Evolutionary conservation across 2,797 vertebrate genomes (phyloP).

Genomic region (Philypnodon macrostomus): DNA sequence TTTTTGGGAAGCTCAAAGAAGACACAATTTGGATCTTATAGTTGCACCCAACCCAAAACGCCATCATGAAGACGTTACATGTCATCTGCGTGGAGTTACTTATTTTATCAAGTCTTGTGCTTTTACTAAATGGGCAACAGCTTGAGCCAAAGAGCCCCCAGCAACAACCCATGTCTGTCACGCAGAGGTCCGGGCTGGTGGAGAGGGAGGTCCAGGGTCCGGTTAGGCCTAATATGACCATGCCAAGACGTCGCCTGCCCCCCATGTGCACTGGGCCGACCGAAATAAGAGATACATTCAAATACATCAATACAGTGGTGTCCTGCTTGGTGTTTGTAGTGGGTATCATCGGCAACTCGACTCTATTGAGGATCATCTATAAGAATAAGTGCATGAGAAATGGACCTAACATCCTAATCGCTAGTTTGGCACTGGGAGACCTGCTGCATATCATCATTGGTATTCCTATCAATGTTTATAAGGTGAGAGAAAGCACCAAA

Average conservation of each 20-base stretch:
- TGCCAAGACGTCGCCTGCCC: constrained; percentile 61
- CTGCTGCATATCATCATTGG: constrained; percentile 91
- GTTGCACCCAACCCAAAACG: constrained; percentile 10
- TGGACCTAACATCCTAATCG: constrained; percentile 94
- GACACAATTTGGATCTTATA: constrained; percentile 22
- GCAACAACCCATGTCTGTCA: constrained; percentile 26
- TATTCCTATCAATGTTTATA: constrained; percentile 93
- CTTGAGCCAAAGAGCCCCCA: no score
- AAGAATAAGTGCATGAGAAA: constrained; percentile 98
- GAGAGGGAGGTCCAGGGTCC: constrained; percentile 51
- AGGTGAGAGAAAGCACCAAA: constrained; percentile 76
- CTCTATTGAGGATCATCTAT: constrained; percentile 93
- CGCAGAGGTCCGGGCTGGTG: constrained; percentile 49
- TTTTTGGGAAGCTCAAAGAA: constrained; percentile 27
- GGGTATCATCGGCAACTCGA: constrained; percentile 94
- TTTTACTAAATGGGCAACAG: constrained; percentile 54
- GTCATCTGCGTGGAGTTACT: constrained; percentile 48
- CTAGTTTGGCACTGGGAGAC: constrained; percentile 92
- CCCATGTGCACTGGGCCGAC: constrained; percentile 82
- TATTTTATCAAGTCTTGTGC: constrained; percentile 37
- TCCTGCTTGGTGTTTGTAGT: constrained; percentile 91
- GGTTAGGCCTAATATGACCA: constrained; percentile 59
- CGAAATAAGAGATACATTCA: constrained; percentile 88
- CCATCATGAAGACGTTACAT: constrained; percentile 51
- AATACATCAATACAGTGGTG: constrained; percentile 92